A percentile compares a stretch with the other conserved stretches of the same genome.
phyloP scores from a whole-genome alignment of 92 coral and sea anemone species.

The Isaurus tuberculatus region DNA sequence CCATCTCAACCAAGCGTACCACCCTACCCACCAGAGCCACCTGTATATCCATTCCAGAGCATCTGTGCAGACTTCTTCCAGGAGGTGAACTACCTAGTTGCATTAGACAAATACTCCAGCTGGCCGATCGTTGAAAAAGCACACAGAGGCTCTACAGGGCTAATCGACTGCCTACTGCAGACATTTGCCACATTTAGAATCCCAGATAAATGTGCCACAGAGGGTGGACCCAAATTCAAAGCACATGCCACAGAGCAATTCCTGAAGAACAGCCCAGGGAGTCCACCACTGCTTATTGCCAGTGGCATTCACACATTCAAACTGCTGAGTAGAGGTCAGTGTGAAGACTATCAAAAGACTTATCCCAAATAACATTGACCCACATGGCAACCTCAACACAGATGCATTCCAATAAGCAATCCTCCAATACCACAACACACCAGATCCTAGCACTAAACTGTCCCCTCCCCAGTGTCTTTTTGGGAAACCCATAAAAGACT shows the following conservation, averaged over 20 bases:
- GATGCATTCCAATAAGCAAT: too few relatives aligned
- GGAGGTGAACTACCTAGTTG: too few relatives aligned
- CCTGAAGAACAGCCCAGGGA: slow-evolving; percentile 75
- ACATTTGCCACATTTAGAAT: slow-evolving; percentile 65
- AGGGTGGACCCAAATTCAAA: slow-evolving; percentile 65
- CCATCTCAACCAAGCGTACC: neutral
- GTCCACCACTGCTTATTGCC: slow-evolving; percentile 76
- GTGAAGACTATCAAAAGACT: slow-evolving; percentile 34
- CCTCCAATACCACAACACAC: neutral
- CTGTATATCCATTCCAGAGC: neutral
- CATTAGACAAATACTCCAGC: too few relatives aligned
- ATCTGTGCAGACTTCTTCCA: too few relatives aligned
- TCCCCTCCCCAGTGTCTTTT: slow-evolving; percentile 27
- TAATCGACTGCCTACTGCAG: slow-evolving; percentile 58
- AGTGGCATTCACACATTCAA: slow-evolving; percentile 74
- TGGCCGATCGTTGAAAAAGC: too few relatives aligned
- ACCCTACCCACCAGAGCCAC: too few relatives aligned
- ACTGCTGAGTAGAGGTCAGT: slow-evolving; percentile 51
- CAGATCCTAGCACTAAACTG: slow-evolving; percentile 39
- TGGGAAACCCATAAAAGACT: too few relatives aligned
- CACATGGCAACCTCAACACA: too few relatives aligned
- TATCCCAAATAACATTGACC: too few relatives aligned
- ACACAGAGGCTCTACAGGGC: neutral
- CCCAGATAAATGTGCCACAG: slow-evolving; percentile 63
- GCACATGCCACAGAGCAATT: slow-evolving; percentile 56